Base-by-base conservation (phyloP, 2,797 vertebrate genomes). In the Gorsachius magnificus region DNA sequence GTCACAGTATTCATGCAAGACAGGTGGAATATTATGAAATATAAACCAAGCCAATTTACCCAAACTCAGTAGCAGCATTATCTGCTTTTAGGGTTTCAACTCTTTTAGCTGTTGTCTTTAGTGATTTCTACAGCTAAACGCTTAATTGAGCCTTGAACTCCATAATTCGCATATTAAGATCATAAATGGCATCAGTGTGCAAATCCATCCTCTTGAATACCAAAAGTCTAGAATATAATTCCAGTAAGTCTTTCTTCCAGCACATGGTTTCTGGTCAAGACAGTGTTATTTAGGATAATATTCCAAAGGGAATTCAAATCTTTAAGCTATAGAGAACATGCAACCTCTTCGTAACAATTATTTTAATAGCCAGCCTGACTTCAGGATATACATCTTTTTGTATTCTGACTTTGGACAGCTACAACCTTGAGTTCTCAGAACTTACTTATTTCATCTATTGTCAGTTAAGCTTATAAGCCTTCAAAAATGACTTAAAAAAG, bases 21-120 rank as follows among this genome's bases (percentile, higher is more conserved):
- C 65, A 96, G 82, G 41, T 93, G 76, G 89, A 95, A 95, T 96
- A 97, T 92, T 88, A 87, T 20, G 21, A 63, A 89, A 79, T 35
- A 87, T 19, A 85, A 84, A 36, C 29, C n/a, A 91, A 82, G n/a
- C 15, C 41, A 41, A 61, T 78, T 83, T 82, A 82, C 22, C 89
- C 35, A 83, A 89, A 70, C 48, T 38, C 48, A 50, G 48, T 5
- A 65, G 54, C 43, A 87, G 21, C 5, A 41, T 61, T 75, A 86
- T 84, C 31, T 80, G 56, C 12, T 76, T 85, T 81, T 45, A 76
- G 46, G 33, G 25, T 18, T 75, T 75, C 35, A 72, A 81, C 7
- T 66, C 54, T 54, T 78, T 78, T 63, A 91, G 31, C 21, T 69
- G 28, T 25, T 56, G 13, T 26, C 66, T 74, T 92, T 16, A 80